Evolutionary conservation across 30 jellyfish, hydroid and myxozoan species (phyloP).

Genomic region (Aurelia aurita): DNA sequence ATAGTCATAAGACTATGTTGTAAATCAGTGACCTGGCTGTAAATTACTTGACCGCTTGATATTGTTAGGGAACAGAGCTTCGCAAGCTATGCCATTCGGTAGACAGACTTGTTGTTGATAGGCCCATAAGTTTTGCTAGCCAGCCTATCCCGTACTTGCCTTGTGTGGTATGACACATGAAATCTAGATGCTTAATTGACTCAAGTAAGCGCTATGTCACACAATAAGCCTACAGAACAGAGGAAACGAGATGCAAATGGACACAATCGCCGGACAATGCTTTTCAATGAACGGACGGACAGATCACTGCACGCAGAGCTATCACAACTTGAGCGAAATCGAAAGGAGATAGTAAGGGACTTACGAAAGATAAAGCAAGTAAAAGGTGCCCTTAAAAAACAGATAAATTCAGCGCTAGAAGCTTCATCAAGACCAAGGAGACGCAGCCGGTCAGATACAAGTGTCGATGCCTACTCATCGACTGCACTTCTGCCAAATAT

Average conservation of each 20-base stretch:
- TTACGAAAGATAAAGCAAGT: slow-evolving; percentile 51
- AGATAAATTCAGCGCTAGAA: slow-evolving; percentile 36
- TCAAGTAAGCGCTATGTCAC: background rate
- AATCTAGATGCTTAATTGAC: no score
- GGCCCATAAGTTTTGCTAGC: no score
- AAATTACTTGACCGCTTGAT: no score
- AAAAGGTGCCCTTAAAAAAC: slow-evolving; percentile 33
- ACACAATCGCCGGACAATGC: slow-evolving; percentile 45
- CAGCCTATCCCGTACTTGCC: no score
- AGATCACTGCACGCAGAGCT: slow-evolving; percentile 53
- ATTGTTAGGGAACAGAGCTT: no score
- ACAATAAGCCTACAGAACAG: slow-evolving; percentile 14
- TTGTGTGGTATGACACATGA: no score
- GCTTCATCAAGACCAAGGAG: background rate
- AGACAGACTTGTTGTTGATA: no score
- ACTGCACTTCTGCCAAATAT: slow-evolving; percentile 5
- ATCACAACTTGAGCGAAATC: slow-evolving; percentile 62
- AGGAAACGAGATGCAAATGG: slow-evolving; percentile 13
- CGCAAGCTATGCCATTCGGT: no score
- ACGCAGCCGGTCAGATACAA: slow-evolving; percentile 37
- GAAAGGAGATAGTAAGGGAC: slow-evolving; percentile 40
- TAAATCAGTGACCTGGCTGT: no score
- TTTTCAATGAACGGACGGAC: slow-evolving; percentile 68
- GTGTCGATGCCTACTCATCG: background rate
- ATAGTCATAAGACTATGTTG: no score